Conservation (phyloP, 2,888 invertebrate genomes). For the Macrosoma leucophasiata region DNA sequence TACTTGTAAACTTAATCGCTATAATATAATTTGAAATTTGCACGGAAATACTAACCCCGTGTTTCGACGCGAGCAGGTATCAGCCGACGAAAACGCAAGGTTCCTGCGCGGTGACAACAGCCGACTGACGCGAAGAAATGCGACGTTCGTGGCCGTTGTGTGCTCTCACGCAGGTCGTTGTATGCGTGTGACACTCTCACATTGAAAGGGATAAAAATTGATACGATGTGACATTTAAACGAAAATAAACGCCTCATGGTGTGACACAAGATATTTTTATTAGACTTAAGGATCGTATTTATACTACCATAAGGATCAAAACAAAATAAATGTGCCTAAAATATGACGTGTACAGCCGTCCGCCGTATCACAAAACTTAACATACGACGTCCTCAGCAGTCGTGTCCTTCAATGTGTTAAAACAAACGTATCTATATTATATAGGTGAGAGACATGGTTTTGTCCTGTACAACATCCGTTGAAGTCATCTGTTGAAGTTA, state of each 20-base stretch:
- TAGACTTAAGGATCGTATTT: no score
- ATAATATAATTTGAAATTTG: constrained; percentile 12
- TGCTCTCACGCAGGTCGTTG: constrained; percentile 12
- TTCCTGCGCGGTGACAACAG: constrained; percentile 8
- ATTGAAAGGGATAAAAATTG: constrained; percentile 11
- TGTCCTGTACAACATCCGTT: no score
- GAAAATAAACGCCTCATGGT: constrained; percentile 7
- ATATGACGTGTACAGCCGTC: no score
- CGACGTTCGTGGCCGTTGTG: constrained; percentile 15
- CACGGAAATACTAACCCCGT: constrained; percentile 13
- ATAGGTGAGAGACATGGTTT: no score
- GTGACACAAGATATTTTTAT: no score
- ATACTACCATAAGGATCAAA: no score
- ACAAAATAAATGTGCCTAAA: no score
- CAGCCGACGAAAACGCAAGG: constrained; percentile 10
- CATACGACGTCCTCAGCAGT: no score
- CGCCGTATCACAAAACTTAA: no score
- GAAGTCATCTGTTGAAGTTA: no score
- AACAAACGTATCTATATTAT: no score
- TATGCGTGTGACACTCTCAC: constrained; percentile 13
- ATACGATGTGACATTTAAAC: constrained; percentile 12
- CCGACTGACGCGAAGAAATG: constrained; percentile 14
- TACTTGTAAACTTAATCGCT: constrained; percentile 5
- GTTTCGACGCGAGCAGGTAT: constrained; percentile 4
- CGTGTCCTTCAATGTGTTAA: no score